Evolutionary conservation across 1,140 invertebrate species (phyloP).

Genomic region (Gryon sp.): DNA sequence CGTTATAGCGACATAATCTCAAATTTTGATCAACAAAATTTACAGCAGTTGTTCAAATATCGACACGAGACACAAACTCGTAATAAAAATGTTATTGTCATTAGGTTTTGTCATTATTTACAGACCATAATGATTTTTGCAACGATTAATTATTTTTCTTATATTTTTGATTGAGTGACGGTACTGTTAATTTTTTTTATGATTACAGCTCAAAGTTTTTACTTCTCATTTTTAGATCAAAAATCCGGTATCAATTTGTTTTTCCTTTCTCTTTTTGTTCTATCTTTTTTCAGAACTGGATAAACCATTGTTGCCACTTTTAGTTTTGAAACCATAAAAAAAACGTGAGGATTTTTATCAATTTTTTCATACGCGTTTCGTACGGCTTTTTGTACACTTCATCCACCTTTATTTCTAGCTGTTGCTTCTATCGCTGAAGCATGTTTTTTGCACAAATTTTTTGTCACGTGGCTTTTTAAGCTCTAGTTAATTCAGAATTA

Average conservation of each 20-base stretch:
- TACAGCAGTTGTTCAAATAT: slow-evolving; percentile 38
- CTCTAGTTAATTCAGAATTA: too few species aligned
- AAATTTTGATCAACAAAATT: background rate
- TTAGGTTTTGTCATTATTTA: slow-evolving; percentile 10
- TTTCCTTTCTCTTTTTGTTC: slow-evolving; percentile 20
- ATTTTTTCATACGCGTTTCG: slow-evolving; percentile 39
- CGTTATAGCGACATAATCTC: too few species aligned
- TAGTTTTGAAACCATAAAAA: slow-evolving; percentile 65
- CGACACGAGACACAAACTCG: slow-evolving; percentile 25
- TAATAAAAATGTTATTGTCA: slow-evolving; percentile 34
- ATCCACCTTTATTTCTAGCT: slow-evolving; percentile 19
- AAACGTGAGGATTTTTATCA: slow-evolving; percentile 65
- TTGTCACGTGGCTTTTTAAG: slow-evolving; percentile 34
- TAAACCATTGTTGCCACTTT: slow-evolving; percentile 49
- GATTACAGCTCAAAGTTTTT: too few species aligned
- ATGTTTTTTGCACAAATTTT: slow-evolving; percentile 50
- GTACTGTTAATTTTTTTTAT: background rate
- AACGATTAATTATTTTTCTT: slow-evolving; percentile 14
- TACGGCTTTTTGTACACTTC: slow-evolving; percentile 43
- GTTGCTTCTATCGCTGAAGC: slow-evolving; percentile 53
- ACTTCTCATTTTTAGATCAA: slow-evolving; percentile 15
- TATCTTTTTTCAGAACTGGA: slow-evolving; percentile 64
- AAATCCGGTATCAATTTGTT: background rate
- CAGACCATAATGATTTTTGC: slow-evolving; percentile 20
- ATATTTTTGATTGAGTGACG: slow-evolving; percentile 13